Base-by-base conservation (phyloP, 2,113 vertebrate species). In the Dipodomys merriami region DNA sequence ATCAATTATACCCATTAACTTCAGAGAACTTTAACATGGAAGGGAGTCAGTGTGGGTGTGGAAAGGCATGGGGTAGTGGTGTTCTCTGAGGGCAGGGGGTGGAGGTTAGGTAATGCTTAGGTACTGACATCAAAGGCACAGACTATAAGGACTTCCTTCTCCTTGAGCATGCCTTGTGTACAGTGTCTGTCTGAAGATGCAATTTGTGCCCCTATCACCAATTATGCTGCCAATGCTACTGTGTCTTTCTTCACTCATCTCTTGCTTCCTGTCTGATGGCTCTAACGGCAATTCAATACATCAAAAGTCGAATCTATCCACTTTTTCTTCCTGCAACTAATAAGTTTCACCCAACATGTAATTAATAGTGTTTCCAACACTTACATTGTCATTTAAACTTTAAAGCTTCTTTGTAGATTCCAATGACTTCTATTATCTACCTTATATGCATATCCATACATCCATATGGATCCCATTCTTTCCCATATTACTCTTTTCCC, bases 1-100 rank as follows among this genome's bases (percentile, higher is more conserved):
- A 57, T 57, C 65, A 73, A 90, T 49, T 86, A 44, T 84, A 87
- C 33, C 77, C 86, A 93, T 93, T 96, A 84, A 96, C 84, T 94
- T 89, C 81, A 97, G 94, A 96, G 88, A 35, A 74, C 83, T 64
- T 81, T 71, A 72, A 80, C 85, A 86, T 4, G 3, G 19, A 90
- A 93, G 49, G 78, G 33, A 88, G 86, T 27, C 91, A 93, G 92
- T 77, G 35, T 83, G 69, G 4, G 39, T 72, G 18, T 30, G 49
- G 65, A 69, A 83, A 83, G 65, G 44, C 35, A 29, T 83, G 46
- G 22, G 27, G 20, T 49, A 35, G 19, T 39, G 22, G 22, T 19
- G 10, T 69, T n/a, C 65, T 68, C 12, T 49, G 44, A 25, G 29
- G 82, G 18, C 19, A 30, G 25, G 11, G 1, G 10, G 53, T 53